Evolutionary conservation across 2,797 vertebrate genomes (phyloP).

Genomic region (Lacerta viridis): DNA sequence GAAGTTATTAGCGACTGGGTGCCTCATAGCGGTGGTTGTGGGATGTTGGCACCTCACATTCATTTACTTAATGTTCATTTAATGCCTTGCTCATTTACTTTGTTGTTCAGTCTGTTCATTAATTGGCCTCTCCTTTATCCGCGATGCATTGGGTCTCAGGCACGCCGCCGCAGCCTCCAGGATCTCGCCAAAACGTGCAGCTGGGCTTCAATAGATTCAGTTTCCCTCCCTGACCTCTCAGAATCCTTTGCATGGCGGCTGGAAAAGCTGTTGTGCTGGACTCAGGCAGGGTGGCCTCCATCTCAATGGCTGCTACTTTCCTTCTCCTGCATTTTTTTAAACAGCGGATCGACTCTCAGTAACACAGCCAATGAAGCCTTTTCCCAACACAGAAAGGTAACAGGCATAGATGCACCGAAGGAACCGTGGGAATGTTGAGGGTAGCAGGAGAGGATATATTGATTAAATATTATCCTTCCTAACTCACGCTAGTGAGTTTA

Average conservation of each 20-base stretch:
- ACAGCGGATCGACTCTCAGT: too few species aligned
- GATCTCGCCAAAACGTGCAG: too few species aligned
- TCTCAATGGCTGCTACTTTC: too few species aligned
- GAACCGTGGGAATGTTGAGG: too few species aligned
- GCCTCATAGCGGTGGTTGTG: background rate
- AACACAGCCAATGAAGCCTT: background rate
- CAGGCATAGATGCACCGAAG: background rate
- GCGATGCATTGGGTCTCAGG: too few species aligned
- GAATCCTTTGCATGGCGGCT: background rate
- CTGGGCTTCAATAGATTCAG: background rate
- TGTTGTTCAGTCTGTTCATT: background rate
- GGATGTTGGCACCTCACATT: background rate
- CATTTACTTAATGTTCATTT: slow-evolving; percentile 30
- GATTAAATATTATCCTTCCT: too few species aligned
- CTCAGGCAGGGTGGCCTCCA: background rate
- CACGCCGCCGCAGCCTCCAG: background rate
- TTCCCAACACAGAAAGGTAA: background rate
- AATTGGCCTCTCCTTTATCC: background rate
- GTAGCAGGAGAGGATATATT: too few species aligned
- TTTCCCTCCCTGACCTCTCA: background rate
- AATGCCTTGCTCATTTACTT: slow-evolving; percentile 18
- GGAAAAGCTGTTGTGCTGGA: background rate
- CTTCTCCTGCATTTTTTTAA: too few species aligned
- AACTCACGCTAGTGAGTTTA: too few species aligned
- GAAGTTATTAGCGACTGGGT: background rate